phyloP scores from a whole-genome alignment of 2,797 vertebrate genomes.

The Anas georgica region DNA sequence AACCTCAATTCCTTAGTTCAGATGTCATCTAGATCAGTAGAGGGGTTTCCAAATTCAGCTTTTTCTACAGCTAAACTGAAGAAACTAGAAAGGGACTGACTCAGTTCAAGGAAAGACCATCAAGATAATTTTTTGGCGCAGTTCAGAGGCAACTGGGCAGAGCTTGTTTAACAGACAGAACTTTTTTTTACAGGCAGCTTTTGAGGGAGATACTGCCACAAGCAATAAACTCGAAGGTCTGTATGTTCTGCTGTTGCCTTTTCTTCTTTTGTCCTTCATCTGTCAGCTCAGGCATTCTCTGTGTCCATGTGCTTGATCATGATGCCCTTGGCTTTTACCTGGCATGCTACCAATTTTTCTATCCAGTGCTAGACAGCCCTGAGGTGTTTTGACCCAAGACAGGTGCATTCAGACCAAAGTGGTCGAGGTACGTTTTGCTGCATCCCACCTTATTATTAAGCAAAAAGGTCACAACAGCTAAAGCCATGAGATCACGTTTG shows the following conservation, averaged over 20 bases:
- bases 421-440: neutral
- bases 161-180: neutral
- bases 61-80: neutral
- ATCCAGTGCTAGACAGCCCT: neutral
- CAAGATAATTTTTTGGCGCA: neutral
- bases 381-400: neutral
- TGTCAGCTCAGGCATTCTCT: conserved; percentile 19
- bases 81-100: neutral
- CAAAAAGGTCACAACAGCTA: neutral
- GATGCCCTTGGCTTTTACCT: conserved; percentile 1
- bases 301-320: neutral
- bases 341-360: neutral
- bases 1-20: neutral
- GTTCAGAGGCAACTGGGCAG: neutral
- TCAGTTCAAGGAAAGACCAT: neutral
- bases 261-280: conserved; percentile 35
- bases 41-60: neutral
- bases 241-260: neutral
- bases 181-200: neutral
- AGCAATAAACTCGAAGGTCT: neutral
- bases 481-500: neutral
- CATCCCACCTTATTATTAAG: neutral
- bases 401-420: neutral
- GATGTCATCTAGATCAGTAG: neutral
- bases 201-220: neutral